Evolutionary conservation across 37 sponge, comb jelly and placozoan genomes (phyloP).

Genomic region (Cliona cf. orientalis): DNA sequence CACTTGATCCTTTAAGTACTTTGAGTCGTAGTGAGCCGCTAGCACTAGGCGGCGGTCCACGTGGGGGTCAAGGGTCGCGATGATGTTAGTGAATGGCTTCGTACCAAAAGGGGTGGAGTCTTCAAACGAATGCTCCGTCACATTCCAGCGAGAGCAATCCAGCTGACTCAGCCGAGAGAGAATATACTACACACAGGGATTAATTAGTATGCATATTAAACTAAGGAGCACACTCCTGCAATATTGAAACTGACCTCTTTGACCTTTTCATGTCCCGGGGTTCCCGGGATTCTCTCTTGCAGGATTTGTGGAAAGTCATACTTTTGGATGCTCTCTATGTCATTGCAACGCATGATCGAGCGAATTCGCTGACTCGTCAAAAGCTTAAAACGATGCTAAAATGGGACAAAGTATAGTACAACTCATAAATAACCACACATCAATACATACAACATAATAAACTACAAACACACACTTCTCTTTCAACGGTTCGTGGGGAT

Average conservation of each 20-base stretch:
- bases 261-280: constrained; percentile 73
- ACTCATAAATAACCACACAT: not conserved
- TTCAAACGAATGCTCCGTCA: constrained; percentile 76
- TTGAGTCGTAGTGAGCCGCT: constrained; percentile 94
- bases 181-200: constrained; percentile 68
- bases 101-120: constrained; percentile 75
- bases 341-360: constrained; percentile 49
- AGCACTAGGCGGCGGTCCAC: constrained; percentile 75
- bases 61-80: constrained; percentile 90
- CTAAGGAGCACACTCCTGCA: not conserved
- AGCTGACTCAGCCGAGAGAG: constrained; percentile 75
- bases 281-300: constrained; percentile 82
- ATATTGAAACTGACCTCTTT: constrained; percentile 53
- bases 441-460: not conserved
- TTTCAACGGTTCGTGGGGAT: no score
- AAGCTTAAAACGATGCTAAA: constrained; percentile 65
- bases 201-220: not conserved
- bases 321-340: constrained; percentile 56
- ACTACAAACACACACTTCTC: no score
- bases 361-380: constrained; percentile 54
- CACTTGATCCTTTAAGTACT: constrained; percentile 51
- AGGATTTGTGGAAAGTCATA: constrained; percentile 79
- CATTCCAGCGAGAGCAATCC: constrained; percentile 77
- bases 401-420: not conserved
- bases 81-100: constrained; percentile 87